Evolutionary conservation across 2,113 vertebrate species (phyloP), one percentile per base, ranked within the genome.

Genomic region (Petrocephalus microphthalmus): DNA sequence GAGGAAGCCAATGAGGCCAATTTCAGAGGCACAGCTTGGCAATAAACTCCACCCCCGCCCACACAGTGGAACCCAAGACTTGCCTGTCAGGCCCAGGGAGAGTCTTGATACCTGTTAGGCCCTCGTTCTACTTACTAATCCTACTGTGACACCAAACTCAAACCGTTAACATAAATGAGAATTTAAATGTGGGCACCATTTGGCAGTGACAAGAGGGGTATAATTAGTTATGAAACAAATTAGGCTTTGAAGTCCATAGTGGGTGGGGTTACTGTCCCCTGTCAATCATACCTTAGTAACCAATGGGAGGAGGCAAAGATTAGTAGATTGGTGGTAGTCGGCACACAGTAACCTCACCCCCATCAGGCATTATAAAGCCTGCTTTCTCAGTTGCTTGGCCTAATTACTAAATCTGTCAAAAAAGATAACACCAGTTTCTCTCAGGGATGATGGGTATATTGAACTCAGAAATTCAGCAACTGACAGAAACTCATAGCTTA

Each of bases 11-110:
- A 89, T 90, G 52, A 71, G 96, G 94, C 95, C 96, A 96, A 89
- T 93, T 93, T 84, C 96, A 94, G 83, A 93, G 95, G 37, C 96
- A 97, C 82, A 96, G 95, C 91, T 97, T 37, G 95, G 0, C 92
- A 94, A 91, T 93, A 96, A 51, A 96, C 17, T 89, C 88, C 54
- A 95, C 93, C 0, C 95, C 95, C 92, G 29, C 52, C 88, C 91
- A 89, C 67, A 83, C 7, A 57, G 88, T 89, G 45, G 57, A 84
- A 52, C 60, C 17, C 64, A 83, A 67, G 89, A 13, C 60, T 64
- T n/a, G 11, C 2, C 60, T 64, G 8, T 64, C 57, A 64, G n/a
- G n/a, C n/a, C 11, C 78, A 17, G 89, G 47, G 33, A 13, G 3
- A 87, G 49, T 20, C 13, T 67, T 87, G 29, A 87, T 1, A 33